phyloP scores from a whole-genome alignment of 2,888 invertebrate genomes.

The Geotrupes spiniger region DNA sequence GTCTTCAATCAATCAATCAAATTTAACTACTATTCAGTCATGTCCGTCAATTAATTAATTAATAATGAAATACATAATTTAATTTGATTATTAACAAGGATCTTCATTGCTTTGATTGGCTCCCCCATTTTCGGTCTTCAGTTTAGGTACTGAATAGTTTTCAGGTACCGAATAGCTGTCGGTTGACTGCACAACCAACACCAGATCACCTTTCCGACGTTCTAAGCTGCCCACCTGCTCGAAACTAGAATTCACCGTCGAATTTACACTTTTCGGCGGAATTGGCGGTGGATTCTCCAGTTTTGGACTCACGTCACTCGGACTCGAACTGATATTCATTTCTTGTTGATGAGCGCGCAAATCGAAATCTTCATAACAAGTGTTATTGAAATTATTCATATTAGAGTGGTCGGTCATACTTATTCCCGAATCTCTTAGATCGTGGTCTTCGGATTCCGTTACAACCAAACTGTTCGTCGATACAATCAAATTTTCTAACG shows the following conservation, averaged over 20 bases:
- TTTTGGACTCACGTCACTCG: conserved; percentile 39
- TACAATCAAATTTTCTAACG: conserved; percentile 48
- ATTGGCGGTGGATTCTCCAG: conserved; percentile 45
- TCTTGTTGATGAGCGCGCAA: conserved; percentile 43
- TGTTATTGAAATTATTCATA: conserved; percentile 48
- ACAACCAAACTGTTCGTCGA: conserved; percentile 34
- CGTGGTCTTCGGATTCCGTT: conserved; percentile 42
- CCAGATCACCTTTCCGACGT: conserved; percentile 8
- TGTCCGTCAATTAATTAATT: not conserved
- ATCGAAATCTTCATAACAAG: conserved; percentile 49
- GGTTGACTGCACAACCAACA: conserved; percentile 1
- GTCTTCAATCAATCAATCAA: conserved; percentile 5
- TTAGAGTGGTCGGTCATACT: conserved; percentile 47
- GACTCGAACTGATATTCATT: conserved; percentile 45
- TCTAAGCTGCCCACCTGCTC: conserved; percentile 32
- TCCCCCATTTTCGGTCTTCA: conserved; percentile 37
- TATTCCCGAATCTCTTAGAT: conserved; percentile 57
- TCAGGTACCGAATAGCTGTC: conserved; percentile 37
- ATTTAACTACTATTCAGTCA: conserved; percentile 1
- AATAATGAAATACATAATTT: no score
- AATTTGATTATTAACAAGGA: conserved; percentile 19
- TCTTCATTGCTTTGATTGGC: conserved; percentile 26
- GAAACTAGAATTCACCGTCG: conserved; percentile 41
- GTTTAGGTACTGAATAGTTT: conserved; percentile 47
- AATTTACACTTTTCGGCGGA: conserved; percentile 41